These are phyloP conservation scores for Contarinia nasturtii DNA, from an alignment of 1,140 invertebrate species.

Conservation along the genomic window DNA sequence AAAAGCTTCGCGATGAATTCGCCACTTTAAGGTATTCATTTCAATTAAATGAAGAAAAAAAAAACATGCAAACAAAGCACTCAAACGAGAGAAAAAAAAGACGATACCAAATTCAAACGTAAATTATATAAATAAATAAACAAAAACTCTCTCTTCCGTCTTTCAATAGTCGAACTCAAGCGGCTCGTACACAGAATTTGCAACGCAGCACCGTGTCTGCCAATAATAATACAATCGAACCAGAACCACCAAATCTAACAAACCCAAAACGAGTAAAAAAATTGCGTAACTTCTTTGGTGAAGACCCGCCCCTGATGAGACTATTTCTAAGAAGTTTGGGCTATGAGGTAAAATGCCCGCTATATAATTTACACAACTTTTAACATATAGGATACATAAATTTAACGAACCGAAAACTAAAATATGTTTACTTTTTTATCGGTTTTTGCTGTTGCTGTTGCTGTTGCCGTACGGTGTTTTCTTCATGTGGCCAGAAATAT, in stretches of 20 bases:
- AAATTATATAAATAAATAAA: too few relatives aligned
- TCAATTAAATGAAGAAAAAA: too few relatives aligned
- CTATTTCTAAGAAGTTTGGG: constrained; percentile 81
- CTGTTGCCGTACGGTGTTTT: too few relatives aligned
- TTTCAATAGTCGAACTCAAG: constrained; percentile 7
- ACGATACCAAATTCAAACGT: too few relatives aligned
- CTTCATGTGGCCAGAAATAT: too few relatives aligned
- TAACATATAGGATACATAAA: too few relatives aligned
- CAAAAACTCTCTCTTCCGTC: neutral
- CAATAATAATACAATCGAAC: constrained; percentile 22
- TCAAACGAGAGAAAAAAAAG: neutral
- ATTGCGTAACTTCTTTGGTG: constrained; percentile 80
- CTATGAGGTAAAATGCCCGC: constrained; percentile 52
- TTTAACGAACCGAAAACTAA: neutral
- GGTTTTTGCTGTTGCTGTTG: constrained; percentile 13
- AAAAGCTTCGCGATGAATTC: constrained; percentile 68
- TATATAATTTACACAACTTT: neutral
- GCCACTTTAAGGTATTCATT: constrained; percentile 41
- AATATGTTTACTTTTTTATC: constrained; percentile 1
- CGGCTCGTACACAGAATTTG: constrained; percentile 16
- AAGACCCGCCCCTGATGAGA: constrained; percentile 75
- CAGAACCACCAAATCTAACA: constrained; percentile 43
- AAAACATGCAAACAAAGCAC: neutral
- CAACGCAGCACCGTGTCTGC: constrained; percentile 27
- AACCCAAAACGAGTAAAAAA: constrained; percentile 71